Conservation (phyloP, 2,888 invertebrate species). For the Malachius bipustulatus region DNA sequence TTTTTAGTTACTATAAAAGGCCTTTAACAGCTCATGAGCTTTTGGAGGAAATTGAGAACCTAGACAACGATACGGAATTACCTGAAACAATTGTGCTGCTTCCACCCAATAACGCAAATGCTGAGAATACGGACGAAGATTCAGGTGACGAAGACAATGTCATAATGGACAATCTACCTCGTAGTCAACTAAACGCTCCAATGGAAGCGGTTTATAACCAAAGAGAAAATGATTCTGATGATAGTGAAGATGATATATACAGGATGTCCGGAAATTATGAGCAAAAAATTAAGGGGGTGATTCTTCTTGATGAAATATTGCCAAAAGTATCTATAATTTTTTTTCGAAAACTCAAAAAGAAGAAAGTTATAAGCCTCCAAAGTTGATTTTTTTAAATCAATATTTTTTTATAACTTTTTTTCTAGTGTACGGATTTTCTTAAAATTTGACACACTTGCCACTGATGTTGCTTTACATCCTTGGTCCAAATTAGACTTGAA, state of each 20-base stretch:
- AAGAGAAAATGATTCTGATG: neutral
- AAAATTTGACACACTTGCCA: too few relatives aligned
- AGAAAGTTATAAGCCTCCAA: too few relatives aligned
- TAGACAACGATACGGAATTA: neutral
- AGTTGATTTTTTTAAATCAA: too few relatives aligned
- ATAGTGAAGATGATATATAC: conserved; percentile 8
- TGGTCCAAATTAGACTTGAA: too few relatives aligned
- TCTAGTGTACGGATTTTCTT: too few relatives aligned
- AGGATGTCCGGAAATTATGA: too few relatives aligned
- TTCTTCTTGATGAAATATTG: too few relatives aligned
- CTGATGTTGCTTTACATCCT: too few relatives aligned
- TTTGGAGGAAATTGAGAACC: neutral
- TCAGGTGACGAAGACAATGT: conserved; percentile 1
- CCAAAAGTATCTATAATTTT: too few relatives aligned
- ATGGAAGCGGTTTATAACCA: neutral
- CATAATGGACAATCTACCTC: neutral
- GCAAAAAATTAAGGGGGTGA: too few relatives aligned
- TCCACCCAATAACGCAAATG: neutral
- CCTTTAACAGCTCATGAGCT: conserved; percentile 1
- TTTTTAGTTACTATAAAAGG: conserved; percentile 1
- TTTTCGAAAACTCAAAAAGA: too few relatives aligned
- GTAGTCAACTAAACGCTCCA: neutral
- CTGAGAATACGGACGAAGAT: conserved; percentile 2
- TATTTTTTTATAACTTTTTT: too few relatives aligned
- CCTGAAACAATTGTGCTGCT: neutral